Evolutionary conservation across 2,888 invertebrate genomes (phyloP).

Genomic region (Strigamia transsilvanica): DNA sequence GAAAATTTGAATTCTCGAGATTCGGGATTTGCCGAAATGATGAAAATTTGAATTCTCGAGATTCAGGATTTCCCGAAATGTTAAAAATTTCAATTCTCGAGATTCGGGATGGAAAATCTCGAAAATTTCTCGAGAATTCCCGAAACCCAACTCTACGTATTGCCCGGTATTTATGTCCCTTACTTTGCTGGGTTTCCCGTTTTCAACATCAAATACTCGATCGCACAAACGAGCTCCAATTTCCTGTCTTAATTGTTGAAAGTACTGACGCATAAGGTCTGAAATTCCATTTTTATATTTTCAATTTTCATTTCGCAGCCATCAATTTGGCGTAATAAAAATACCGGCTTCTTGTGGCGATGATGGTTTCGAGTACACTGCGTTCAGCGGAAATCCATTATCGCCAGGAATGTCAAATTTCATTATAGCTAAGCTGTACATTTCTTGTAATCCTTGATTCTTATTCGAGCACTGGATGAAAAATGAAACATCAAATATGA

Average conservation of each 20-base stretch:
- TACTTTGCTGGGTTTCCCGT: conserved; percentile 92
- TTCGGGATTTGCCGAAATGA: too few species aligned
- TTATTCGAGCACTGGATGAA: conserved; percentile 77
- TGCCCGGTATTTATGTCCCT: conserved; percentile 41
- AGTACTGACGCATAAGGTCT: conserved; percentile 91
- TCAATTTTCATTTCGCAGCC: not conserved
- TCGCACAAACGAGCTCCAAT: conserved; percentile 90
- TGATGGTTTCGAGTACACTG: conserved; percentile 89
- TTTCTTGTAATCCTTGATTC: conserved; percentile 87
- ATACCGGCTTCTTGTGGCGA: conserved; percentile 81
- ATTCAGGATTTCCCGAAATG: too few species aligned
- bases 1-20: too few species aligned
- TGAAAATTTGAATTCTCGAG: too few species aligned
- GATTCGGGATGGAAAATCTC: too few species aligned
- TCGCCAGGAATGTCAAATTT: conserved; percentile 98
- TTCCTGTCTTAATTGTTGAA: conserved; percentile 95
- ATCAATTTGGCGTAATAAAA: not conserved
- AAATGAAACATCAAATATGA: conserved; percentile 1
- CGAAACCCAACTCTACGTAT: too few species aligned
- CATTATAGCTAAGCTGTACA: conserved; percentile 93
- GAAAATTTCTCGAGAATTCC: too few species aligned
- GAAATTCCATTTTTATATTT: conserved; percentile 57
- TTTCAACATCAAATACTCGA: conserved; percentile 86
- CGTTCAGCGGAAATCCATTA: conserved; percentile 90
- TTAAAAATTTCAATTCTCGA: too few species aligned